Base-by-base conservation (phyloP, 2,113 vertebrate genomes). In the Puffinus mauretanicus region DNA sequence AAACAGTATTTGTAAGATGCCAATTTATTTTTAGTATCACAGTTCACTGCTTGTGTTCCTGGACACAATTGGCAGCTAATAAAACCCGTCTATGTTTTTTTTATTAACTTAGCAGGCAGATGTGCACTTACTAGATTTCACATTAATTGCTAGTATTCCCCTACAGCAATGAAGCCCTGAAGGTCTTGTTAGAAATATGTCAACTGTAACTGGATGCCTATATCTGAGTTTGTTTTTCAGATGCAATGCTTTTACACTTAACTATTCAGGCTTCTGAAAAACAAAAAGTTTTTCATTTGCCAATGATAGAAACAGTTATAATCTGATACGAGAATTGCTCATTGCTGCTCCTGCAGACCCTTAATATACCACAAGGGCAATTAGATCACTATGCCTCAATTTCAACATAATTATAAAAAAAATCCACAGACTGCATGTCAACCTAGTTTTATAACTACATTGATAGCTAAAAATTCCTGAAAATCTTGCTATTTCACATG, bases 21-120 rank as follows among this genome's bases (percentile, higher is more conserved):
- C 55, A 84, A 93, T 92, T 91, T 90, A 65, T 91, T 93, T 94
- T 58, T 91, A 80, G 83, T 47, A 80, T 69, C 77, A 72, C 40
- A 86, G 76, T 95, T 95, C 85, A 95, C 49, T 86, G 75, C 66
- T 49, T 88, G 58, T 57, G 24, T 57, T 94, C 54, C 38, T 58
- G 73, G 61, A 60, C 82, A 84, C 65, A 92, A 92, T 0, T 93
- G 88, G 80, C 72, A 94, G 66, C 65, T 95, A 93, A 90, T 86
- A 88, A 84, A 94, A 79, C 24, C 21, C 17, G 4, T 47, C 75
- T 54, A 92, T 82, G 90, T 88, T 95, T 94, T 88, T 86, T 92
- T 96, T 96, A 96, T 84, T 67, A 88, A 47, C 75, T 79, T 61
- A 58, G 91, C 34, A 93, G 70, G 79, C 69, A 94, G 54, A 84